Evolutionary conservation across 2,888 invertebrate genomes (phyloP).

Genomic region (Philereme transversata): DNA sequence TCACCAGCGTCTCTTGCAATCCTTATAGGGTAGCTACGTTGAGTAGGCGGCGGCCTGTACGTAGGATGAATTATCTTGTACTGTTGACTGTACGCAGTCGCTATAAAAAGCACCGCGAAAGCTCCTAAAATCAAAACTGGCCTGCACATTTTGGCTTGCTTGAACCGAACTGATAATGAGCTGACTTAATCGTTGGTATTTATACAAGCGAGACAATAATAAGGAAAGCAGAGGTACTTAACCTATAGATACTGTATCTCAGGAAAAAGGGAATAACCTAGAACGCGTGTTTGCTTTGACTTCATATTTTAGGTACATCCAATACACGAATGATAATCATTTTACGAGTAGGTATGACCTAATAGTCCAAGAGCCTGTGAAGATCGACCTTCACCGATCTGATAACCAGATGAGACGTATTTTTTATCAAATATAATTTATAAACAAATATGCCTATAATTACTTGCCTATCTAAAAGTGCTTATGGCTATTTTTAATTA

Average conservation of each 20-base stretch:
- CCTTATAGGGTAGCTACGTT: conserved; percentile 16
- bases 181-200: conserved; percentile 6
- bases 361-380: too few relatives aligned
- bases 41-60: conserved; percentile 21
- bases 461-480: too few relatives aligned
- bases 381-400: too few relatives aligned
- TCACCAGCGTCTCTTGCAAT: conserved; percentile 23
- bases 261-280: conserved; percentile 25
- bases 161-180: conserved; percentile 18
- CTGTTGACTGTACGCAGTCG: conserved; percentile 14
- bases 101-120: conserved; percentile 21
- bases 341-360: too few relatives aligned
- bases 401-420: too few relatives aligned
- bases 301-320: not conserved
- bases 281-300: conserved; percentile 7
- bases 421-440: too few relatives aligned
- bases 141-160: conserved; percentile 24
- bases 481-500: too few relatives aligned
- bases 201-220: conserved; percentile 17
- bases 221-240: conserved; percentile 25
- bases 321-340: not conserved
- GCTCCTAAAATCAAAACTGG: conserved; percentile 18
- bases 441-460: too few relatives aligned
- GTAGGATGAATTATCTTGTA: conserved; percentile 28
- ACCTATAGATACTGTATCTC: conserved; percentile 4